Base-by-base conservation (phyloP, 2,113 vertebrate species). In the Marmota flaviventris region DNA sequence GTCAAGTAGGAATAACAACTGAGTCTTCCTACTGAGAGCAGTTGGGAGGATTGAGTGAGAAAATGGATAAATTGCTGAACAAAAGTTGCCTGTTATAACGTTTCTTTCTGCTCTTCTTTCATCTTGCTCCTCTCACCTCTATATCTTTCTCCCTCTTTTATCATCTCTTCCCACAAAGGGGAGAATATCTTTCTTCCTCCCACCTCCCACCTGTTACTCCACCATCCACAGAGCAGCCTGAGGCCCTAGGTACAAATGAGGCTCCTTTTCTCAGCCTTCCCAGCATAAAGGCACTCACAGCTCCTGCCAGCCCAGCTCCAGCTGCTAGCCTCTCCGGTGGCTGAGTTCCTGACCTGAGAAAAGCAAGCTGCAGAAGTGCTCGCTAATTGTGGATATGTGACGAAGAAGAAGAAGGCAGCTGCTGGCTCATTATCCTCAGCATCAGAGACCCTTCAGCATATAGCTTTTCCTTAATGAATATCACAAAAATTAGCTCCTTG, bases 51-150 rank as follows among this genome's bases (percentile, higher is more conserved):
- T 1, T 58, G 39, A 93, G 32, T 13, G 29, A 91, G 83, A 70
- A 9, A 22, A 48, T 32, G 69, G 91, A 73, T 83, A 89, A 78
- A 77, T 34, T 89, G 65, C 75, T 84, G 37, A 45, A 39, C 24
- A 9, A 65, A 89, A 97, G 42, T 77, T 89, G 78, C 53, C 92
- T 73, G 27, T 92, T 76, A 83, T 7, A 65, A 73, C 34, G 56
- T 53, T 93, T 85, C 72, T 96, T 88, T 95, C 65, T 73, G 29
- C 39, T 93, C 56, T 61, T 65, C 78, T 88, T 96, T 97, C 45
- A 56, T 85, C 72, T 90, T 75, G 61, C 6, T 65, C 34, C 73
- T 85, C 79, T 90, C 11, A 92, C 73, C 25, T 37, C 10, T 91
- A 81, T 39, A 85, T 63, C 25, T 32, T 32, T 56, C 73, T 61